A percentile compares a stretch with the other conserved stretches of the same genome.
phyloP scores from a whole-genome alignment of 53 echinoderm and acorn worm species.

The Echinometra lucunter region DNA sequence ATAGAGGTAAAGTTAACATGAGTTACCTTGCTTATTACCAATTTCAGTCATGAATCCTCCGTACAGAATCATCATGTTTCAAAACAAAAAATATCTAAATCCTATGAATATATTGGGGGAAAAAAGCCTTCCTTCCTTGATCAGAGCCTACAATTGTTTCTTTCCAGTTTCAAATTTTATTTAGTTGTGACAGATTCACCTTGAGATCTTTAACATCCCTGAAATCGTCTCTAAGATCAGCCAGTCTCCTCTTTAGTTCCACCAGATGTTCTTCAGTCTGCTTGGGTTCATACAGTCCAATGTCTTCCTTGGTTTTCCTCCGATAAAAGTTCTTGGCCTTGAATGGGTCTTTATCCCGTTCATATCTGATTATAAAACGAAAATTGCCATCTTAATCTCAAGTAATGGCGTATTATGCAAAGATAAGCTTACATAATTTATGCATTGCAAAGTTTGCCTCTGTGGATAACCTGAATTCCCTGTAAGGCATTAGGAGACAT shows the following conservation, averaged over 20 bases:
- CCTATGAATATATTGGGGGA: too few relatives aligned
- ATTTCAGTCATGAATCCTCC: too few relatives aligned
- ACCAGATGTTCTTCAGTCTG: constrained; percentile 34
- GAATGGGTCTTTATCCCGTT: constrained; percentile 41
- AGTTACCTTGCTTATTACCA: too few relatives aligned
- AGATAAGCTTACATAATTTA: neutral
- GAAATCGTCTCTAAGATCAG: constrained; percentile 45
- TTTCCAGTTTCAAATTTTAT: too few relatives aligned
- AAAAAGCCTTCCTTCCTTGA: too few relatives aligned
- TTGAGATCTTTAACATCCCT: constrained; percentile 56
- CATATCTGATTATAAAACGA: constrained; percentile 29
- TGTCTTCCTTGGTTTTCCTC: constrained; percentile 43
- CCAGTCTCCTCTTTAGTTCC: constrained; percentile 4
- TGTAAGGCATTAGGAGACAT: neutral
- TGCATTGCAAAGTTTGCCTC: neutral
- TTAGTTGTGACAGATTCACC: constrained; percentile 16
- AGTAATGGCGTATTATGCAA: neutral
- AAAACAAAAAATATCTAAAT: too few relatives aligned
- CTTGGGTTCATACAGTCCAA: constrained; percentile 30
- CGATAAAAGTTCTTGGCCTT: constrained; percentile 44
- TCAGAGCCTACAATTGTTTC: too few relatives aligned
- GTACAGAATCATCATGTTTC: too few relatives aligned
- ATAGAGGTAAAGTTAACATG: too few relatives aligned
- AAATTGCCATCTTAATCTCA: neutral
- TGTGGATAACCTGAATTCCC: neutral